A percentile compares a stretch with the other conserved stretches of the same genome.
phyloP scores from a whole-genome alignment of 1,140 invertebrate genomes.

The Formica selysi region DNA sequence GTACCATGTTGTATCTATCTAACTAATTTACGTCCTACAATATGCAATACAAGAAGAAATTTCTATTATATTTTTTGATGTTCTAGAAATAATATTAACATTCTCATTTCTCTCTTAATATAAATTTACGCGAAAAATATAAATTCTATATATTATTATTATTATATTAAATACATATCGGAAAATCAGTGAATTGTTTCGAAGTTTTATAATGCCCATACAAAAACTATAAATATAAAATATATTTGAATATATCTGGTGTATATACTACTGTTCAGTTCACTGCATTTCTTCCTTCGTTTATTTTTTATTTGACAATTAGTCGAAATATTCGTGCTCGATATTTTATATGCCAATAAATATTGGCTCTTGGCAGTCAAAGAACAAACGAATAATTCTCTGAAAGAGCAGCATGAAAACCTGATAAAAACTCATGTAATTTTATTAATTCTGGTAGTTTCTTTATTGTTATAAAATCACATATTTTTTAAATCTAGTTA shows the following conservation, averaged over 20 bases:
- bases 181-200: no score
- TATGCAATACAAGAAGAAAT: background rate
- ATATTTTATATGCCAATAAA: background rate
- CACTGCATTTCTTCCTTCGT: background rate
- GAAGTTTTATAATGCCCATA: no score
- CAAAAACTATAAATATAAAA: no score
- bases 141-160: background rate
- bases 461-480: no score
- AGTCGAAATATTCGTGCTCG: background rate
- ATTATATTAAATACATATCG: background rate
- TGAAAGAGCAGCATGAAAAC: background rate
- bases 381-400: background rate
- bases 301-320: conserved; percentile 23
- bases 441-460: no score
- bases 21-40: conserved; percentile 7
- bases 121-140: background rate
- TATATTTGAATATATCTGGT: no score
- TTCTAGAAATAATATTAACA: background rate
- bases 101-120: background rate
- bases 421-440: background rate
- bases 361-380: conserved; percentile 12
- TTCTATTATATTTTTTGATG: background rate
- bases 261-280: no score
- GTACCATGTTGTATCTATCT: background rate
- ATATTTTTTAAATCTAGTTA: no score